A percentile compares a stretch with the other conserved stretches of the same genome.
These are phyloP conservation scores for Peromyscus nudipes DNA, from an alignment of 2,797 vertebrate genomes.

Conservation along the genomic window DNA sequence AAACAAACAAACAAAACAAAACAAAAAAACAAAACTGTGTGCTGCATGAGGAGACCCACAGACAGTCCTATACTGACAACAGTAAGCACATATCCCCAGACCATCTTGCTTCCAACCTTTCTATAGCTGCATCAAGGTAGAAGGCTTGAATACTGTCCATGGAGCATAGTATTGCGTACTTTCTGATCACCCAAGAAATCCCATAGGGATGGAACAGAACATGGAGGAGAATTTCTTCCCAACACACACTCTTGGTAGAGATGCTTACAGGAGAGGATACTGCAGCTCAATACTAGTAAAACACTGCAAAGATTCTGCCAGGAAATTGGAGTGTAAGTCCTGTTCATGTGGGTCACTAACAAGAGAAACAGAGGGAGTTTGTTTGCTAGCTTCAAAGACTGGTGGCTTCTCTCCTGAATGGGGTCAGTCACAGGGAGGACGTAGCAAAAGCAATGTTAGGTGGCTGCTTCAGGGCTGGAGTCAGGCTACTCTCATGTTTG, in stretches of 20 bases:
- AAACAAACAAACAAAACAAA: too few relatives aligned
- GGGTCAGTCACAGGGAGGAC: background rate
- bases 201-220: background rate
- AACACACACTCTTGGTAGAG: background rate
- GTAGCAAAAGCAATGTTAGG: background rate
- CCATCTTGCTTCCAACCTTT: background rate
- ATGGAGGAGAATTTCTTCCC: background rate
- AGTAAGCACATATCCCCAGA: background rate
- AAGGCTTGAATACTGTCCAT: background rate
- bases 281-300: background rate
- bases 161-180: background rate
- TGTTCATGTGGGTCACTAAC: background rate
- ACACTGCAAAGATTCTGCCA: background rate
- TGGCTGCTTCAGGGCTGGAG: background rate
- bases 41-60: background rate
- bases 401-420: background rate
- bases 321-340: background rate
- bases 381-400: background rate
- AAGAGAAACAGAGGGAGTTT: background rate
- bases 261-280: background rate
- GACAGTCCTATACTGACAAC: background rate
- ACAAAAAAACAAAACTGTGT: too few relatives aligned
- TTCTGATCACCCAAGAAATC: conserved; percentile 4
- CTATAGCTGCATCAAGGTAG: background rate
- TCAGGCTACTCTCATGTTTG: background rate